Base-by-base conservation (phyloP, 2,888 invertebrate species). In the Drosophila quinaria region DNA sequence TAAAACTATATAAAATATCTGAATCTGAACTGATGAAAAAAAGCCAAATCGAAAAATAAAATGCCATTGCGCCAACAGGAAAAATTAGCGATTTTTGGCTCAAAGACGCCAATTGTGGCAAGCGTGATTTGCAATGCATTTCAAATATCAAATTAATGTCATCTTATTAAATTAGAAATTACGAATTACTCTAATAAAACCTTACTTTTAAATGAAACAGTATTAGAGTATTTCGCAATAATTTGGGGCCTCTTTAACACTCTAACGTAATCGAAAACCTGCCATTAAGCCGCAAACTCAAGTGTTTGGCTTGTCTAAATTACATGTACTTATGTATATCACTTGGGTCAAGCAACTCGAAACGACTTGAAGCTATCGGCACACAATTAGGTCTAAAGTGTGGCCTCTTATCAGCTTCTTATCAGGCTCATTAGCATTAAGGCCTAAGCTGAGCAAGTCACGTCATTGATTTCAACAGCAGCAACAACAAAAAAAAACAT, bases 391-490 rank as follows among this genome's bases (percentile, higher is more conserved):
- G 52, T 19, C 52, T 33, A 33, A 58, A 55, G 52, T 65, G 68
- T 54, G 58, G 74, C 49, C 41, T 35, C 65, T 74, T 76, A 76
- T 78, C 79, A 25, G 74, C 49, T 37, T 35, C 65, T 74, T 76
- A 76, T 78, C 79, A 25, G 59, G 47, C 65, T 56, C 62, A 78
- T 78, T 74, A 70, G 59, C 76, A 66, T 78, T 76, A 65, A 31
- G 63, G 9, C 44, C 35, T 69, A 65, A 78, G 74, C 61, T 63
- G 29, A 11, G 46, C 50, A 1, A 42, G 76, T 78, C 76, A 76
- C 74, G 79, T 54, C 62, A 68, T 75, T 78, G 78, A 72, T 67
- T 75, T 39, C 19, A 42, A n/a, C 25, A 25, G 25, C 25, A 25
- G 25, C 17, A 15, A 31, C 11, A 49, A 2, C 19, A 25, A 6